A percentile compares a stretch with the other conserved stretches of the same genome.
Evolutionary conservation across 1,140 invertebrate genomes (phyloP).

Genomic region (Sitobion miscanthi): DNA sequence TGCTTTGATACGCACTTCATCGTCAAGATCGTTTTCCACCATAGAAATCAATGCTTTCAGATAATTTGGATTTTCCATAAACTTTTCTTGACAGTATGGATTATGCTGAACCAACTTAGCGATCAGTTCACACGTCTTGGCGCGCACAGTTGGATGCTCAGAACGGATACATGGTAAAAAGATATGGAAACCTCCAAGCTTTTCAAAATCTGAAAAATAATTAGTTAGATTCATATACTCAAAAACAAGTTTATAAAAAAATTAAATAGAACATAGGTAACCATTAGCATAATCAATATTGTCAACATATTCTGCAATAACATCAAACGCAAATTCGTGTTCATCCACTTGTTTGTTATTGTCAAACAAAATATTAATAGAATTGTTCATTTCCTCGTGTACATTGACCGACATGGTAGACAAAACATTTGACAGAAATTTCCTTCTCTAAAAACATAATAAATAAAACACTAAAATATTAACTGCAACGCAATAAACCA

Average conservation of each 20-base stretch:
- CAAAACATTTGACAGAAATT: conserved; percentile 25
- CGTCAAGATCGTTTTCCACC: not conserved
- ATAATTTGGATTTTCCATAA: not conserved
- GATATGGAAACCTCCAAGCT: conserved; percentile 27
- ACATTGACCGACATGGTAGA: conserved; percentile 35
- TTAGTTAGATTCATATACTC: too few species aligned
- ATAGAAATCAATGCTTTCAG: not conserved
- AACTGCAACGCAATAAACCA: not conserved
- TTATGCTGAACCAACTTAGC: not conserved
- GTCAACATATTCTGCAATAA: conserved; percentile 31
- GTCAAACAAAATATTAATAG: conserved; percentile 25
- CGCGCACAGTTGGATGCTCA: not conserved
- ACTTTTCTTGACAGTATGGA: conserved; percentile 40
- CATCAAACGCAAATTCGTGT: conserved; percentile 31
- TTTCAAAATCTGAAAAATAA: conserved; percentile 33
- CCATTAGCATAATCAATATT: conserved; percentile 50
- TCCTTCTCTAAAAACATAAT: conserved; percentile 37
- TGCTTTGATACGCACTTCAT: conserved; percentile 4
- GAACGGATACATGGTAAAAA: conserved; percentile 27
- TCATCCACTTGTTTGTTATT: conserved; percentile 3
- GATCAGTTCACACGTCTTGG: conserved; percentile 9
- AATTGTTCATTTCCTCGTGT: conserved; percentile 41
- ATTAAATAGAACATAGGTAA: not conserved
- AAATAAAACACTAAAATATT: not conserved
- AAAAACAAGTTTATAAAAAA: not conserved